Evolutionary conservation across 2,797 vertebrate genomes (phyloP).

Genomic region (Sitta carolinensis): DNA sequence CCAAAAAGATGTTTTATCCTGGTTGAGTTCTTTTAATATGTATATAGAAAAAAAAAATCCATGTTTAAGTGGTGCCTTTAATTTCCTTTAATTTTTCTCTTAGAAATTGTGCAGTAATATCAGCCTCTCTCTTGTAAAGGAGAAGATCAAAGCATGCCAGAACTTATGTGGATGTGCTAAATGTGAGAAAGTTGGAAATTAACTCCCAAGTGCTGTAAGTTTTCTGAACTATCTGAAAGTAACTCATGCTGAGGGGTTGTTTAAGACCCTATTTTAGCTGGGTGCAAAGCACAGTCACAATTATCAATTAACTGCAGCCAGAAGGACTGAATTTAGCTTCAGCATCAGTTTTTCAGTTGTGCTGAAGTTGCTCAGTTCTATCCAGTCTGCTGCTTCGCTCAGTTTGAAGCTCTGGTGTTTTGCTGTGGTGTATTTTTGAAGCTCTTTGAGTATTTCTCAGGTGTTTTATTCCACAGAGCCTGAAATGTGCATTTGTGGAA

Average conservation of each 20-base stretch:
- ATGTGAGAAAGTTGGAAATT: neutral
- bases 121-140: neutral
- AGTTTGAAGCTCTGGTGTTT: neutral
- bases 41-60: neutral
- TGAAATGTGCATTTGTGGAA: neutral
- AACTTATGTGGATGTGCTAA: neutral
- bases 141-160: conserved; percentile 27
- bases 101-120: neutral
- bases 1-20: neutral
- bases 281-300: neutral
- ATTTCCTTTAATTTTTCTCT: conserved; percentile 35
- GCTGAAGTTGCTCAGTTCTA: neutral
- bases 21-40: neutral
- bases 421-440: neutral
- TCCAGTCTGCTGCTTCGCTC: neutral
- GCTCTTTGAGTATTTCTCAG: neutral
- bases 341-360: neutral
- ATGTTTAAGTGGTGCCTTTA: neutral
- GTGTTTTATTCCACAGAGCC: neutral
- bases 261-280: neutral
- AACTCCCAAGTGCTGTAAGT: neutral
- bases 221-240: neutral
- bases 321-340: neutral
- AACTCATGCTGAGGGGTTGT: neutral
- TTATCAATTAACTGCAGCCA: neutral